These are phyloP conservation scores for Odobenus rosmarus DNA, from an alignment of 2,113 vertebrate genomes.

Conservation along the genomic window DNA sequence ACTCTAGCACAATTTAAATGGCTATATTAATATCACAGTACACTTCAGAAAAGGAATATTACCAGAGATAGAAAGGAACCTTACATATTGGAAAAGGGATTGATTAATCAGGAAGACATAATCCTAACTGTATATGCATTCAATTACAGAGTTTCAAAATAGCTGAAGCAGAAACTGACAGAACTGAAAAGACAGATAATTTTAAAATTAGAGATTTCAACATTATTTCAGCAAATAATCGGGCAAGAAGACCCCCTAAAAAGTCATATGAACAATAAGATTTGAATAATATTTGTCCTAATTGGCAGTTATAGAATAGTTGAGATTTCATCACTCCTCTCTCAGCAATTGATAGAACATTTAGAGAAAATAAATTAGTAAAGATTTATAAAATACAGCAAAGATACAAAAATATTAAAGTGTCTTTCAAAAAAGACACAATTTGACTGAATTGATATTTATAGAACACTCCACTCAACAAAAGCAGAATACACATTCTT, in stretches of 20 bases:
- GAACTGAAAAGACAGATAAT: not conserved
- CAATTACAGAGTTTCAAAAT: not conserved
- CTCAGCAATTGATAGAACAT: not conserved
- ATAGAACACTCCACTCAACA: not conserved
- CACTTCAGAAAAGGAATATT: not conserved
- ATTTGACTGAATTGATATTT: not conserved
- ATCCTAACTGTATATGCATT: not conserved
- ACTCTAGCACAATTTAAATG: not conserved
- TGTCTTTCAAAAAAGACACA: not conserved
- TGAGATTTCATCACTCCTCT: not conserved
- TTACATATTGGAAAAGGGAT: not conserved
- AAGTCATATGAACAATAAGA: not conserved
- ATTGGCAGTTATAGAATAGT: not conserved
- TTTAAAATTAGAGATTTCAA: not conserved
- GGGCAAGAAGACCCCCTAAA: not conserved
- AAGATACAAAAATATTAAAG: not conserved
- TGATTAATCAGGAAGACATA: not conserved
- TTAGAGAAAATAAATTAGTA: not conserved
- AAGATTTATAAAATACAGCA: not conserved
- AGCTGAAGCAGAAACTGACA: not conserved
- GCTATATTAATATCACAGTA: not conserved
- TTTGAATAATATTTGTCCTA: not conserved
- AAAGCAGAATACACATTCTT: not conserved
- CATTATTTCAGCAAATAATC: not conserved
- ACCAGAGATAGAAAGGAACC: not conserved